Conservation (phyloP, 2,888 invertebrate genomes). For the Megamerina dolium region DNA sequence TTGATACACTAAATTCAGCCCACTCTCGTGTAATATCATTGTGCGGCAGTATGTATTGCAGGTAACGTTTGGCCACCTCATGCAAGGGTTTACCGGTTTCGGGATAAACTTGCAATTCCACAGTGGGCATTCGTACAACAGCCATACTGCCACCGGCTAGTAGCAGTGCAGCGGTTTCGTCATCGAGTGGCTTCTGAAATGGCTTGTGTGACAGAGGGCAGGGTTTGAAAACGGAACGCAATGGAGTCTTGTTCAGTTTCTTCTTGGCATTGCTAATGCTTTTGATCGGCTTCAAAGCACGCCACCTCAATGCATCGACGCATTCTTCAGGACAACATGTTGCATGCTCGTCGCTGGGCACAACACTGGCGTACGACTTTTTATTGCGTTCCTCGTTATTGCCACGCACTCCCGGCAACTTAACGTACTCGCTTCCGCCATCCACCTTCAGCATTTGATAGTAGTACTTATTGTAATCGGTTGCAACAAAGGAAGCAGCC, state of each 20-base stretch:
- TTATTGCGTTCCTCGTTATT: slow-evolving; percentile 37
- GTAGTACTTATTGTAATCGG: slow-evolving; percentile 42
- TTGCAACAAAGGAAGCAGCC: slow-evolving; percentile 43
- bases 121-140: slow-evolving; percentile 43
- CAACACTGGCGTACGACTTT: slow-evolving; percentile 27
- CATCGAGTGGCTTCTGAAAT: slow-evolving; percentile 34
- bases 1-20: slow-evolving; percentile 48
- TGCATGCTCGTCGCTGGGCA: slow-evolving; percentile 1
- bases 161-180: slow-evolving; percentile 35
- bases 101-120: slow-evolving; percentile 45
- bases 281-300: slow-evolving; percentile 29
- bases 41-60: slow-evolving; percentile 44
- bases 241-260: slow-evolving; percentile 31
- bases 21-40: slow-evolving; percentile 45
- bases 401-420: slow-evolving; percentile 40
- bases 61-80: slow-evolving; percentile 44
- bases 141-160: slow-evolving; percentile 40
- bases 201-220: slow-evolving; percentile 46
- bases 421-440: slow-evolving; percentile 28
- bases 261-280: slow-evolving; percentile 25
- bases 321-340: slow-evolving; percentile 23
- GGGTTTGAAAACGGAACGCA: slow-evolving; percentile 35
- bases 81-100: slow-evolving; percentile 39
- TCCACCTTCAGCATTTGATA: slow-evolving; percentile 42
- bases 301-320: slow-evolving; percentile 26